Conservation (phyloP, 1,140 invertebrate genomes). For the Drosophila pachea region DNA sequence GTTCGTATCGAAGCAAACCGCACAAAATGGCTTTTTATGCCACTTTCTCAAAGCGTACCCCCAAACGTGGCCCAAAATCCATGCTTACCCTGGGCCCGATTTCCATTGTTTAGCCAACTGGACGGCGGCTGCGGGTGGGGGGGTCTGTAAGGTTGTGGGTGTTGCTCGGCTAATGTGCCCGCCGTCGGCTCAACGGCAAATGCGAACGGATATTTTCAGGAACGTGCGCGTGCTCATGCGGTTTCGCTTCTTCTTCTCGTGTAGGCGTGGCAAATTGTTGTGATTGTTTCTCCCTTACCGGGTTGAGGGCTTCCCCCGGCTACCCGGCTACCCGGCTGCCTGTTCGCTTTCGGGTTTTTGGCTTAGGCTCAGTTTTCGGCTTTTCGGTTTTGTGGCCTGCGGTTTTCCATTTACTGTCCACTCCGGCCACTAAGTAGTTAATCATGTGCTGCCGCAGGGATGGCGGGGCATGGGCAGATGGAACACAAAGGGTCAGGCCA, state of each 20-base stretch:
- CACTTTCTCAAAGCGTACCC: conserved; percentile 28
- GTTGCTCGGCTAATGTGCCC: conserved; percentile 43
- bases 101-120: conserved; percentile 34
- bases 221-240: conserved; percentile 66
- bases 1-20: conserved; percentile 45
- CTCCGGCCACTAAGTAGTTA: conserved; percentile 28
- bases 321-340: no score
- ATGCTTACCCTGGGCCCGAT: conserved; percentile 12
- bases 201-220: conserved; percentile 42
- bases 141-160: neutral
- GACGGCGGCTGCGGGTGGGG: neutral
- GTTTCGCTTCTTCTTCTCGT: conserved; percentile 37
- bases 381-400: conserved; percentile 21
- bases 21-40: conserved; percentile 76
- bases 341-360: conserved; percentile 6
- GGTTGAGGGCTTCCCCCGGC: neutral
- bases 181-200: conserved; percentile 40
- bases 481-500: neutral
- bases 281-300: conserved; percentile 59
- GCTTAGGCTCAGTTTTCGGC: conserved; percentile 15
- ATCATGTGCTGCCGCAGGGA: conserved; percentile 31
- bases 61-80: neutral
- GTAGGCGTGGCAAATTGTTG: conserved; percentile 76
- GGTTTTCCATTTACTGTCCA: conserved; percentile 18
- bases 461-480: neutral